These are phyloP conservation scores for Chelonoidis abingdonii DNA, from an alignment of 2,113 vertebrate species.

Conservation along the genomic window DNA sequence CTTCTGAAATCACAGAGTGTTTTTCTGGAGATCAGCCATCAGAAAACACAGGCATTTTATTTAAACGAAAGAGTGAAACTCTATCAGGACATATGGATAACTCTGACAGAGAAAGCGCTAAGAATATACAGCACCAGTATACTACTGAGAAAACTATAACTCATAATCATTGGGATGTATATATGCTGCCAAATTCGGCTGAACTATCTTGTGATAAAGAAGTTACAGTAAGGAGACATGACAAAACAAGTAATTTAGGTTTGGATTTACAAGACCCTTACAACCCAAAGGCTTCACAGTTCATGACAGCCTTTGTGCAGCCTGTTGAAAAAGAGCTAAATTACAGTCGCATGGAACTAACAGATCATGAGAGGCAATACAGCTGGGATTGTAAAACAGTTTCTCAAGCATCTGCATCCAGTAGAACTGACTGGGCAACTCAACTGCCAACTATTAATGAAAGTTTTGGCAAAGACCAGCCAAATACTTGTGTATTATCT, in stretches of 20 bases:
- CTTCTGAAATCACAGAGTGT: neutral
- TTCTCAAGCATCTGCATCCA: neutral
- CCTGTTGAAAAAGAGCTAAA: neutral
- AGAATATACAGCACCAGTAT: neutral
- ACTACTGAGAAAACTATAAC: neutral
- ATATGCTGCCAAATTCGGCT: slow-evolving; percentile 11
- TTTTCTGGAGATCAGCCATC: neutral
- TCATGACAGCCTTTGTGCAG: neutral
- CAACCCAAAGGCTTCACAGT: neutral
- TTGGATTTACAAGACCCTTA: slow-evolving; percentile 20
- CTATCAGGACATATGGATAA: neutral
- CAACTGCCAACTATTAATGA: neutral
- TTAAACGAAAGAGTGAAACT: neutral
- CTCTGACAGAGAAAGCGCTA: neutral
- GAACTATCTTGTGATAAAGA: neutral
- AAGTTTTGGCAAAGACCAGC: neutral
- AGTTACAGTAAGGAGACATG: neutral
- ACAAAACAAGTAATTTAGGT: neutral
- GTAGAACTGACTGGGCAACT: neutral
- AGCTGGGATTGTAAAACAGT: neutral
- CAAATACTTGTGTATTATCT: neutral
- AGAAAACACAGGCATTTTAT: neutral
- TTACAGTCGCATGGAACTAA: neutral
- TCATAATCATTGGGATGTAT: slow-evolving; percentile 58
- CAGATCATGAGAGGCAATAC: neutral